Conservation (phyloP, 2,113 vertebrate genomes). For the Nyctibius bracteatus region DNA sequence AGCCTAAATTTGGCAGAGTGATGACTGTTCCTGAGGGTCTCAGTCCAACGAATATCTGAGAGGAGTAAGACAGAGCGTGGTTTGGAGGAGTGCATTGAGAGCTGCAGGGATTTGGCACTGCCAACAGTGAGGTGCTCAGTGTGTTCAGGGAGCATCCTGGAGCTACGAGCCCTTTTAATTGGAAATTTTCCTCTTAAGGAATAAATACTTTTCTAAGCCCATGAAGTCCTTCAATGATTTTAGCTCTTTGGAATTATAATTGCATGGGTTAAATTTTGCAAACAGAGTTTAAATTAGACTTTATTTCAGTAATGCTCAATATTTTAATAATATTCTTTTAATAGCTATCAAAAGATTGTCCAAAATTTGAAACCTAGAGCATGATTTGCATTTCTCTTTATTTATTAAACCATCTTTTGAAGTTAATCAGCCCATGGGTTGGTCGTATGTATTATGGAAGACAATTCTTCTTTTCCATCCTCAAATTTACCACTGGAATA, state of each 20-base stretch:
- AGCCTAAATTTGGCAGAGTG: neutral
- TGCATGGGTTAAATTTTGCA: neutral
- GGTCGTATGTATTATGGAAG: neutral
- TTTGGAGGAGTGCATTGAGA: neutral
- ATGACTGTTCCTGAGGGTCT: neutral
- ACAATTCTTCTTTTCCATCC: neutral
- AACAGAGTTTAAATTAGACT: neutral
- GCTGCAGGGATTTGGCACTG: neutral
- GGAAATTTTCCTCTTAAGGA: neutral
- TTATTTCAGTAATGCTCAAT: neutral
- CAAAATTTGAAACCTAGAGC: neutral
- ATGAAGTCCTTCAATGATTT: neutral
- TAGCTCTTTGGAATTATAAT: neutral
- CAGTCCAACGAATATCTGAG: neutral
- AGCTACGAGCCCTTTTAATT: neutral
- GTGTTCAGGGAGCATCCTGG: neutral
- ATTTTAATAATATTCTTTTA: neutral
- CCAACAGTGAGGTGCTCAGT: fast-evolving
- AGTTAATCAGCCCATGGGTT: neutral
- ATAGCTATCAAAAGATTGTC: neutral
- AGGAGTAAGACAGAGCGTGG: neutral
- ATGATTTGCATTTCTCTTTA: neutral
- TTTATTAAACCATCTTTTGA: neutral
- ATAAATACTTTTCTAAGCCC: neutral
- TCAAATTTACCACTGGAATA: neutral